These are phyloP conservation scores for Prionailurus viverrinus DNA, from an alignment of 2,113 vertebrate genomes.

Conservation along the genomic window DNA sequence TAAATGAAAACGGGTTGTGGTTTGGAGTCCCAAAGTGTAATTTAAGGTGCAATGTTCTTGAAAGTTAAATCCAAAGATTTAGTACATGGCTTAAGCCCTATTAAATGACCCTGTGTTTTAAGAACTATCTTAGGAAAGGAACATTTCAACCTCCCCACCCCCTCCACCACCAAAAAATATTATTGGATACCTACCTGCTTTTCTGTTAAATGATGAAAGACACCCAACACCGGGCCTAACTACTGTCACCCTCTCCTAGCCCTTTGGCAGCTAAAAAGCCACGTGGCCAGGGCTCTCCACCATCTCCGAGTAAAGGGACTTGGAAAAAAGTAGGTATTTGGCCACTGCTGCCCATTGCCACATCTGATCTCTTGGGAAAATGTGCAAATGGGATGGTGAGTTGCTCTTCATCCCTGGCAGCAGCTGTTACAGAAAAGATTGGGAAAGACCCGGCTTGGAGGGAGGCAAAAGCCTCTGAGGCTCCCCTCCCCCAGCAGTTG, in stretches of 20 bases:
- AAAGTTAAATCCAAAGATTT: slow-evolving; percentile 3
- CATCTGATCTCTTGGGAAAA: background rate
- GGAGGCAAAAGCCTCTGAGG: slow-evolving; percentile 30
- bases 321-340: slow-evolving; percentile 13
- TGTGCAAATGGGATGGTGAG: background rate
- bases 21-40: slow-evolving; percentile 26
- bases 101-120: slow-evolving; percentile 55
- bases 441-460: background rate
- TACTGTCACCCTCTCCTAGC: background rate
- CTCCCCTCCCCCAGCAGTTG: slow-evolving; percentile 21
- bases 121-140: slow-evolving; percentile 62
- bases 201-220: slow-evolving; percentile 66
- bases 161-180: background rate
- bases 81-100: background rate
- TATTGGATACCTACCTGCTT: background rate
- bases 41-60: slow-evolving; percentile 25
- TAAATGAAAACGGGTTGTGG: background rate
- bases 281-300: background rate
- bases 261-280: slow-evolving; percentile 22
- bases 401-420: slow-evolving; percentile 36
- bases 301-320: background rate
- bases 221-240: background rate
- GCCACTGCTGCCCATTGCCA: background rate
- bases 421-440: slow-evolving; percentile 29
- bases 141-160: background rate